Conservation (phyloP, 2,113 vertebrate genomes). For the Speoplatyrhinus poulsoni region DNA sequence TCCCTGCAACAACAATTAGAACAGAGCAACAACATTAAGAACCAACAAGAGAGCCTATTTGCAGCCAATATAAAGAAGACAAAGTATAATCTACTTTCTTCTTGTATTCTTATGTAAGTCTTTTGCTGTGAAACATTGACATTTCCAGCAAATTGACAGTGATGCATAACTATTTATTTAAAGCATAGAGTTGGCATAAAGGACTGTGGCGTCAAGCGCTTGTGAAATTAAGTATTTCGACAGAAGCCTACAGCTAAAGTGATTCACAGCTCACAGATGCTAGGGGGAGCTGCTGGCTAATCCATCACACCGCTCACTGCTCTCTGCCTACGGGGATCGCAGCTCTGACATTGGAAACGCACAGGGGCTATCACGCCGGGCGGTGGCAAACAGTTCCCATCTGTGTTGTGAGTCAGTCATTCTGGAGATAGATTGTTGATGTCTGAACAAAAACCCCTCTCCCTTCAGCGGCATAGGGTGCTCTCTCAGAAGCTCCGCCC, state of each 20-base stretch:
- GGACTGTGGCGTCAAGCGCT: neutral
- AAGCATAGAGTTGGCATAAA: conserved; percentile 25
- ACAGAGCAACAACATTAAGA: too few relatives aligned
- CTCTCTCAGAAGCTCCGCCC: too few relatives aligned
- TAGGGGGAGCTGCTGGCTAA: conserved; percentile 62
- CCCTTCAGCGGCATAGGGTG: too few relatives aligned
- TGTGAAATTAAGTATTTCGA: conserved; percentile 14
- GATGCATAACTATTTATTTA: neutral
- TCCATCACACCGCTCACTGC: conserved; percentile 39
- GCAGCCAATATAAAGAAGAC: too few relatives aligned
- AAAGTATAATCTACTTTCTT: neutral
- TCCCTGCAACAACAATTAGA: too few relatives aligned
- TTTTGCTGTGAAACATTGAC: neutral
- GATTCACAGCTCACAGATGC: conserved; percentile 50
- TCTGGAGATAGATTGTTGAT: conserved; percentile 21
- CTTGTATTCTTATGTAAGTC: neutral
- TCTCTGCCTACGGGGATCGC: conserved; percentile 23
- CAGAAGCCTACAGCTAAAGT: conserved; percentile 20
- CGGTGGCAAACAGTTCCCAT: neutral
- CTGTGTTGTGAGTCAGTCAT: conserved; percentile 3
- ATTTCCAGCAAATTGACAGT: conserved; percentile 12
- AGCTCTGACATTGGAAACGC: conserved; percentile 16
- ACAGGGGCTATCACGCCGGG: conserved; percentile 7
- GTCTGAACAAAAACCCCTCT: too few relatives aligned
- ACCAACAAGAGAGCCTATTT: too few relatives aligned